Evolutionary conservation across 2,888 invertebrate species (phyloP).

Genomic region (Ophion obscuratus): DNA sequence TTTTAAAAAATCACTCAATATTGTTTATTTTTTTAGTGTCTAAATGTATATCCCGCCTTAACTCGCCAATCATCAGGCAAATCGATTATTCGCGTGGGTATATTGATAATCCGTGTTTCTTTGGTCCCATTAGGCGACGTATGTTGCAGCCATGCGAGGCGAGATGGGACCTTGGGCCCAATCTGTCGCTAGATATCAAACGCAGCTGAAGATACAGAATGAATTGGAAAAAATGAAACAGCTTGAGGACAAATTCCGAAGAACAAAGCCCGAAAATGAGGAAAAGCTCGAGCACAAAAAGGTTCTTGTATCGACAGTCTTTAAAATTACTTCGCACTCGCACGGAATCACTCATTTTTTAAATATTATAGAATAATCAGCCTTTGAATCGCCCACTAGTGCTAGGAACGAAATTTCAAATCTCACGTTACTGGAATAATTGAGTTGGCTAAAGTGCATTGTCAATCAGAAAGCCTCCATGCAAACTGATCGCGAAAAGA

Average conservation of each 20-base stretch:
- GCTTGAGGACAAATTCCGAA: constrained; percentile 67
- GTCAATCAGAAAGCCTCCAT: no score
- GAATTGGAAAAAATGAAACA: constrained; percentile 74
- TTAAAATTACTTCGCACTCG: neutral
- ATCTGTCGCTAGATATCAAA: constrained; percentile 79
- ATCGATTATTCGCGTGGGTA: neutral
- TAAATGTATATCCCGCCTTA: no score
- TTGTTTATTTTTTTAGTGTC: no score
- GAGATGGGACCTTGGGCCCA: constrained; percentile 80
- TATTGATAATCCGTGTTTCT: neutral
- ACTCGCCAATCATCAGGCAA: no score
- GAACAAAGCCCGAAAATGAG: constrained; percentile 28
- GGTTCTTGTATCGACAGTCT: constrained; percentile 30
- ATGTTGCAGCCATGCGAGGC: constrained; percentile 79
- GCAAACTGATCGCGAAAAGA: no score
- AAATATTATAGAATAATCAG: neutral
- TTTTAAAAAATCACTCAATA: no score
- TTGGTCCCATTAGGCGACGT: constrained; percentile 71
- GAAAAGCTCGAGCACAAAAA: constrained; percentile 53
- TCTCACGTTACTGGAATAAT: no score
- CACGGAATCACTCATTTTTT: neutral
- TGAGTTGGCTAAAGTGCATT: no score
- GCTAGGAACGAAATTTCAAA: no score
- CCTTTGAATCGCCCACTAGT: no score
- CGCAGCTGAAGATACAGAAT: constrained; percentile 75